Conservation (phyloP, 2,113 vertebrate genomes). For the Equus quagga region DNA sequence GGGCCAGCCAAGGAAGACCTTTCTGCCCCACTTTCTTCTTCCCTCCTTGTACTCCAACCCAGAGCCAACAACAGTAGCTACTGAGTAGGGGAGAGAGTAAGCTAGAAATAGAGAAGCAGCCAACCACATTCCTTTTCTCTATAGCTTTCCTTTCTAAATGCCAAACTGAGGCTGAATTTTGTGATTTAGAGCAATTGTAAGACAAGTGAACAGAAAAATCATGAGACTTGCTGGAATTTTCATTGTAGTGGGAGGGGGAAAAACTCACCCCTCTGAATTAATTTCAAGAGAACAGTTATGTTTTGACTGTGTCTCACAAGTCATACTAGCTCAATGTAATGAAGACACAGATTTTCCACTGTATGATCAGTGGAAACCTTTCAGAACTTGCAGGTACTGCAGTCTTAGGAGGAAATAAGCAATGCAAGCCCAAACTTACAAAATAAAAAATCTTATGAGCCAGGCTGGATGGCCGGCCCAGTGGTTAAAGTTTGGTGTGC, state of each 20-base stretch:
- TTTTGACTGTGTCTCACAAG: slow-evolving; percentile 62
- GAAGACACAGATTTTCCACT: slow-evolving; percentile 43
- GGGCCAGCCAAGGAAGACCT: neutral
- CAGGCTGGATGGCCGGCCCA: too few relatives aligned
- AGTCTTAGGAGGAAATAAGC: slow-evolving; percentile 7
- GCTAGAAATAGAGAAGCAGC: neutral
- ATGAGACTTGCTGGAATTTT: slow-evolving; percentile 53
- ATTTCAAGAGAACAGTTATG: slow-evolving; percentile 57
- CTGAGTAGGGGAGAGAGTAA: neutral
- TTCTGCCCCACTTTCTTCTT: neutral
- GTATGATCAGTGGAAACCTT: neutral
- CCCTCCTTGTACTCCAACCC: neutral
- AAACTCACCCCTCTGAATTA: slow-evolving; percentile 14
- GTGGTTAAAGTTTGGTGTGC: too few relatives aligned
- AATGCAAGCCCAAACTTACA: neutral
- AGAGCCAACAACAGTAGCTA: neutral
- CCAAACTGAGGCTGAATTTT: slow-evolving; percentile 4
- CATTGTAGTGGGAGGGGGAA: neutral
- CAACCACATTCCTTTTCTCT: slow-evolving; percentile 1
- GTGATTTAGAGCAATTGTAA: slow-evolving; percentile 8
- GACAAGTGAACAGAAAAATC: slow-evolving; percentile 34
- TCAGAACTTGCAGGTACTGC: slow-evolving; percentile 13
- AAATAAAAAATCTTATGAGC: neutral
- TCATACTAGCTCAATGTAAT: neutral
- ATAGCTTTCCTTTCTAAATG: slow-evolving; percentile 39